Conservation (phyloP, 2,888 invertebrate species). For the Mythimna vitellina region DNA sequence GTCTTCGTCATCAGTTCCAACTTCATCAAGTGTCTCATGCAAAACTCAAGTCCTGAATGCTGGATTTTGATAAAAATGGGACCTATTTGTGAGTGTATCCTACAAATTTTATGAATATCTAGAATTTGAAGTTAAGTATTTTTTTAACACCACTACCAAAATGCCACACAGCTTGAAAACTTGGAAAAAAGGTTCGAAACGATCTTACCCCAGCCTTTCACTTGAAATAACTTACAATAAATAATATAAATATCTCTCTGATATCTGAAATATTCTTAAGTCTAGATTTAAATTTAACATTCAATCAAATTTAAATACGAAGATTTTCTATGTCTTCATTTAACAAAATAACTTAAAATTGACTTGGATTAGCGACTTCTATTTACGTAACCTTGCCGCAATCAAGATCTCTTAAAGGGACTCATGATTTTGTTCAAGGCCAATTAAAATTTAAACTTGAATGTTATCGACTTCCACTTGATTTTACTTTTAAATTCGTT, state of each 20-base stretch:
- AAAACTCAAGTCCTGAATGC: too few species aligned
- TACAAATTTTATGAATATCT: too few species aligned
- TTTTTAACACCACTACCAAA: background rate
- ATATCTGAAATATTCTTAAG: background rate
- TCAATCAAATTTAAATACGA: slow-evolving; percentile 14
- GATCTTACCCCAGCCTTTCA: background rate
- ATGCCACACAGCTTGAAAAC: background rate
- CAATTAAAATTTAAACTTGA: slow-evolving; percentile 51
- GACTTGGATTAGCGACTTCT: slow-evolving; percentile 29
- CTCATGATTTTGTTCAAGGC: slow-evolving; percentile 28
- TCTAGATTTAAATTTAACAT: slow-evolving; percentile 5
- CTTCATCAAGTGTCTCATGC: too few species aligned
- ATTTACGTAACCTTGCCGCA: slow-evolving; percentile 18
- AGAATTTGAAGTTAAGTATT: background rate
- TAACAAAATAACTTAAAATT: slow-evolving; percentile 28
- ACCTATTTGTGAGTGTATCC: too few species aligned
- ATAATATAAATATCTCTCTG: background rate
- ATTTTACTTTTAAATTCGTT: slow-evolving; percentile 29
- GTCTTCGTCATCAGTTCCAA: too few species aligned
- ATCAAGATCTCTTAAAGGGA: slow-evolving; percentile 29
- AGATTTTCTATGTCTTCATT: background rate
- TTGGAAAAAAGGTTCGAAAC: too few species aligned
- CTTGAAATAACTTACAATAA: background rate
- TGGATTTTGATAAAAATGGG: too few species aligned
- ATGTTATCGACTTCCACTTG: slow-evolving; percentile 25